phyloP scores from a whole-genome alignment of 2,888 invertebrate species.

The Tachina grossa region DNA sequence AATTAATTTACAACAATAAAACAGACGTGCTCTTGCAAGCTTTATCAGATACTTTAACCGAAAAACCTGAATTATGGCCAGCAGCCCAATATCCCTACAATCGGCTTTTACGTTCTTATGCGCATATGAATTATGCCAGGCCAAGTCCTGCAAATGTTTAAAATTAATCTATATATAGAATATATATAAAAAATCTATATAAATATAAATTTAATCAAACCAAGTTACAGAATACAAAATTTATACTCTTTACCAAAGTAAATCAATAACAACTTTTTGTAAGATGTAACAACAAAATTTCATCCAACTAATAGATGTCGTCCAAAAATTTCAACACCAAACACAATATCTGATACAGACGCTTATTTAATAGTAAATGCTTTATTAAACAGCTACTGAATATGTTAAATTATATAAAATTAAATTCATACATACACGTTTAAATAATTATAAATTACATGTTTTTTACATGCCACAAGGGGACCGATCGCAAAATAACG shows the following conservation, averaged over 20 bases:
- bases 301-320: conserved; percentile 49
- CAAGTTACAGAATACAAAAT: conserved; percentile 46
- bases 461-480: neutral
- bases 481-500: neutral
- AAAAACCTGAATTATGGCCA: conserved; percentile 88
- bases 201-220: conserved; percentile 44
- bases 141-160: conserved; percentile 66
- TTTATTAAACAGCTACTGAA: conserved; percentile 44
- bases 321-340: conserved; percentile 54
- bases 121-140: conserved; percentile 67
- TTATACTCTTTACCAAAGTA: conserved; percentile 28
- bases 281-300: conserved; percentile 27
- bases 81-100: conserved; percentile 83
- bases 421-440: neutral
- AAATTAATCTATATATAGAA: conserved; percentile 1
- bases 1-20: conserved; percentile 57
- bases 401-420: conserved; percentile 15
- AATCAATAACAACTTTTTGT: conserved; percentile 17
- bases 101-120: conserved; percentile 77
- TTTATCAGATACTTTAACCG: conserved; percentile 88
- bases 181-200: conserved; percentile 2
- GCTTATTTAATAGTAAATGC: conserved; percentile 28
- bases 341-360: conserved; percentile 23
- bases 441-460: neutral
- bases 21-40: conserved; percentile 90